phyloP scores from a whole-genome alignment of 2,113 vertebrate species.

The Gymnobelideus leadbeateri region DNA sequence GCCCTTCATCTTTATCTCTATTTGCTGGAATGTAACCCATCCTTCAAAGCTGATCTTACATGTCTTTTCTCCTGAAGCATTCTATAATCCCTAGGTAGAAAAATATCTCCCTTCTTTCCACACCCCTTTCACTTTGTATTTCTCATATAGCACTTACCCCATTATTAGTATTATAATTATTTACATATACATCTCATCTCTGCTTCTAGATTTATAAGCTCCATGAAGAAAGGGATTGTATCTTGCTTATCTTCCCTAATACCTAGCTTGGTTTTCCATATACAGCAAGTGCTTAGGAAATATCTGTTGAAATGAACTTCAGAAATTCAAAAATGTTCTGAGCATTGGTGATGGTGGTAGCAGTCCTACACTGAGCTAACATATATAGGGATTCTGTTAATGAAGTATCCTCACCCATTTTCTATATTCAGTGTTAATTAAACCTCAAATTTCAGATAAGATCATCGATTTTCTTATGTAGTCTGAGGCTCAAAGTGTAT shows the following conservation, averaged over 20 bases:
- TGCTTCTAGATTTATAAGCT: background rate
- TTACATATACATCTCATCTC: background rate
- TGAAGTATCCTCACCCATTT: background rate
- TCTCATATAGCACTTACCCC: background rate
- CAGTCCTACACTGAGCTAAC: background rate
- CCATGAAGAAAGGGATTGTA: background rate
- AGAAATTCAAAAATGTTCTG: background rate
- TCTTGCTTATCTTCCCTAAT: background rate
- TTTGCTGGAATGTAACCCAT: background rate
- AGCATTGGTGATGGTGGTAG: background rate
- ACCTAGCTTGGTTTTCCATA: background rate
- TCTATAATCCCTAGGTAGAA: background rate
- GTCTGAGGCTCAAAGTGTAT: background rate
- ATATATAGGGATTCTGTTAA: background rate
- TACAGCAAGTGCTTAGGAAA: background rate
- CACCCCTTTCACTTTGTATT: background rate
- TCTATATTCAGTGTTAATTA: background rate
- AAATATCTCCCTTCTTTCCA: background rate
- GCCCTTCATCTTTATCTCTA: background rate
- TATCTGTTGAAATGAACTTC: background rate
- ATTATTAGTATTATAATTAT: background rate
- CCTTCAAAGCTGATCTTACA: background rate
- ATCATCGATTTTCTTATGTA: background rate
- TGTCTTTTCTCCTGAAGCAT: background rate
- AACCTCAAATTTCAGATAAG: constrained; percentile 35